These are phyloP conservation scores for Urechis unicinctus DNA, from an alignment of 2,888 invertebrate genomes.

Conservation along the genomic window DNA sequence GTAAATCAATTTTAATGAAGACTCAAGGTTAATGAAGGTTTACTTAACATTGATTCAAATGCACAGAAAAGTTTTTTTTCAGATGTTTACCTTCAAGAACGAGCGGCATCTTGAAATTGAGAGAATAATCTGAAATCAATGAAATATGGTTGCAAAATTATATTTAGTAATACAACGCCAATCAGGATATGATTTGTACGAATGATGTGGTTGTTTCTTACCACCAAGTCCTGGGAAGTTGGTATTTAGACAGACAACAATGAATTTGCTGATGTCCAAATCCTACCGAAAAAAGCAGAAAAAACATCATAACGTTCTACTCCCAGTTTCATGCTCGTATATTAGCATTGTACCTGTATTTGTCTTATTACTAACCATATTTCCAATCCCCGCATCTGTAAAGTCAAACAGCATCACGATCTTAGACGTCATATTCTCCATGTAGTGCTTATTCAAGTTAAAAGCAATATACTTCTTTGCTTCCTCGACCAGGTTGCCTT, in stretches of 20 bases:
- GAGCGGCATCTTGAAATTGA: constrained; percentile 14
- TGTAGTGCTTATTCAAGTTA: constrained; percentile 7
- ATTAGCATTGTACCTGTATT: no score
- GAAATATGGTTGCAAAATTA: no score
- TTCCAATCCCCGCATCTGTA: constrained; percentile 6
- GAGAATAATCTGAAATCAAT: not conserved
- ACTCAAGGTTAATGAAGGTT: not conserved
- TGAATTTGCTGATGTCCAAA: constrained; percentile 8
- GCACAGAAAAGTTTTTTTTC: not conserved
- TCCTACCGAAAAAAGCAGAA: constrained; percentile 5
- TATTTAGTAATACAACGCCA: no score
- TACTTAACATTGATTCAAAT: not conserved
- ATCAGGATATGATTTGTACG: no score
- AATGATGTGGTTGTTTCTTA: not conserved
- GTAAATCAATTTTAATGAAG: not conserved
- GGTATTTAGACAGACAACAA: constrained; percentile 1
- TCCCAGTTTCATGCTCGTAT: no score
- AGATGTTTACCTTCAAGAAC: constrained; percentile 11
- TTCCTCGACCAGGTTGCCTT: constrained; percentile 7
- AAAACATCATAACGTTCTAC: not conserved
- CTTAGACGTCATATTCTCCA: not conserved
- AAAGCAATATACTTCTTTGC: constrained; percentile 2
- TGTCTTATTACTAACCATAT: constrained; percentile 12
- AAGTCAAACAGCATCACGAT: constrained; percentile 9
- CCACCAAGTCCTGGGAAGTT: constrained; percentile 4